Conservation (phyloP, 2,113 vertebrate species). For the Cromileptes altivelis region DNA sequence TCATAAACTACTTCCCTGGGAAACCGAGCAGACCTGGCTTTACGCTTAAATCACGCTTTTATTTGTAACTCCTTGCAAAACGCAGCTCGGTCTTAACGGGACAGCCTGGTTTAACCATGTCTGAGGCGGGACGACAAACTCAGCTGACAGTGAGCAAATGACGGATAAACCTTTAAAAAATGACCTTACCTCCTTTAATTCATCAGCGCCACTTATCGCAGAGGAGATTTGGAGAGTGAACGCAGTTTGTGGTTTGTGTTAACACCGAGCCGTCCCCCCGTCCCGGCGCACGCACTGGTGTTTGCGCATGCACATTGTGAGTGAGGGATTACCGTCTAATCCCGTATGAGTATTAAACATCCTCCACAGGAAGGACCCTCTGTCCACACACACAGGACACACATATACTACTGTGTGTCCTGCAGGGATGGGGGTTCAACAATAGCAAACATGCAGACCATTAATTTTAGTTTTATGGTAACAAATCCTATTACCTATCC, state of each 20-base stretch:
- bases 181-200: slow-evolving; percentile 52
- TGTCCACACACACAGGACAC: background rate
- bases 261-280: slow-evolving; percentile 10
- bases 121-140: slow-evolving; percentile 35
- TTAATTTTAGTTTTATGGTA: background rate
- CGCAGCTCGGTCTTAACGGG: slow-evolving; percentile 21
- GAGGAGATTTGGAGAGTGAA: background rate
- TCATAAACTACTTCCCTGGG: background rate
- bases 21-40: background rate
- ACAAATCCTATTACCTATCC: too few relatives aligned
- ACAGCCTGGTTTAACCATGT: slow-evolving; percentile 47
- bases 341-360: slow-evolving; percentile 28
- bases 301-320: slow-evolving; percentile 75
- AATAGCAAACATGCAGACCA: background rate
- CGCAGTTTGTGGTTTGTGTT: slow-evolving; percentile 26
- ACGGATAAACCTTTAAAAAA: background rate
- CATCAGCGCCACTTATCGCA: background rate
- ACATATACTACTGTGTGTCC: background rate
- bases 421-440: background rate
- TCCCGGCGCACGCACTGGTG: slow-evolving; percentile 30
- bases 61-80: slow-evolving; percentile 8
- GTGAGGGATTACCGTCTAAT: slow-evolving; percentile 74
- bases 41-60: background rate
- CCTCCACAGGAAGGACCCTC: slow-evolving; percentile 29
- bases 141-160: background rate